These are phyloP conservation scores for Seira musarum DNA, from an alignment of 2,888 invertebrate genomes.

Conservation along the genomic window DNA sequence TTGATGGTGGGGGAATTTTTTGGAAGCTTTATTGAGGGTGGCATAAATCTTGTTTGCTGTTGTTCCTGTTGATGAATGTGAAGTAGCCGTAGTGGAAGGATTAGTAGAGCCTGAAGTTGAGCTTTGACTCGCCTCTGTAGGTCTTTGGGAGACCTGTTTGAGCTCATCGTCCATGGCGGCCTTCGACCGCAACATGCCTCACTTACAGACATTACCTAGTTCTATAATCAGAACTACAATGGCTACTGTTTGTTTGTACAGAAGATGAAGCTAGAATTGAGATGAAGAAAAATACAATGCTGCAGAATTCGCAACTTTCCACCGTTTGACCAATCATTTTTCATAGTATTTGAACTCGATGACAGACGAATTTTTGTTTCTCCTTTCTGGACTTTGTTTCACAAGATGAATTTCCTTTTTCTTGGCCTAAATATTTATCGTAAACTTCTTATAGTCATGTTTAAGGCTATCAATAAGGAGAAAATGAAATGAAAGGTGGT, in stretches of 20 bases:
- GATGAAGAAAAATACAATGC: neutral
- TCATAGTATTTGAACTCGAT: conserved; percentile 44
- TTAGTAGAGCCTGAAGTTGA: conserved; percentile 59
- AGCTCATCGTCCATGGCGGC: conserved; percentile 69
- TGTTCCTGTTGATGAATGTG: conserved; percentile 23
- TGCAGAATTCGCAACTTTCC: conserved; percentile 44
- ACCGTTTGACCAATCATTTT: conserved; percentile 43
- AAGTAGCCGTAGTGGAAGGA: conserved; percentile 55
- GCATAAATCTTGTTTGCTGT: conserved; percentile 53
- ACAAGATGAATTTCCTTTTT: conserved; percentile 32
- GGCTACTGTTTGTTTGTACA: too few species aligned
- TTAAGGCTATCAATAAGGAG: neutral
- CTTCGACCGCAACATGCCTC: conserved; percentile 70
- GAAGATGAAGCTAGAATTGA: too few species aligned
- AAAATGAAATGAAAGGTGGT: conserved; percentile 20
- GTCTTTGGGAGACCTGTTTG: conserved; percentile 57
- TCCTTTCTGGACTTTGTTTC: neutral
- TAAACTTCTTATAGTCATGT: too few species aligned
- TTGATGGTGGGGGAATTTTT: conserved; percentile 51
- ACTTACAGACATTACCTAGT: conserved; percentile 68
- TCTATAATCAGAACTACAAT: conserved; percentile 56
- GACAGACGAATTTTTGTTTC: conserved; percentile 6
- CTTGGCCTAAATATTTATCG: too few species aligned
- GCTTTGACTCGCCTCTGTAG: conserved; percentile 55
- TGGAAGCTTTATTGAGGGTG: conserved; percentile 56